Evolutionary conservation across 2,113 vertebrate genomes (phyloP), one percentile per base, ranked within the genome.

Genomic region (Chaenocephalus aceratus): DNA sequence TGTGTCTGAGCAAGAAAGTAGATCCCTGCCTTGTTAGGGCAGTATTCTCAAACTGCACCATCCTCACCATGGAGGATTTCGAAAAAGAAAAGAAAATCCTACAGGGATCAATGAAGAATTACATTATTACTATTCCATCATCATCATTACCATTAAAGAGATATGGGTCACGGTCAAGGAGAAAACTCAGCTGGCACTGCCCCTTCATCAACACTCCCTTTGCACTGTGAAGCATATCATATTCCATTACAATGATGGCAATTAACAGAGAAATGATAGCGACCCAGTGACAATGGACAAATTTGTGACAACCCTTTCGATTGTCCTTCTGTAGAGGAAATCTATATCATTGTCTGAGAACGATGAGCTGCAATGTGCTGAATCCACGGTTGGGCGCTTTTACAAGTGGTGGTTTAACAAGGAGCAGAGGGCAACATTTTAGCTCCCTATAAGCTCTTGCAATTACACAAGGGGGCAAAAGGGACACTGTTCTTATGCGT

Each of bases 301-400:
- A 93, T 91, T 92, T 92, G 90, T 91, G 90, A 94, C 92, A 92
- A 91, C 89, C 89, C 87, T 89, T 92, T 88, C 89, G 85, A 93
- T 91, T 91, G 91, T 93, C 91, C 91, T 92, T 91, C 77, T 91
- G 89, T 86, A 72, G 87, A 90, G 88, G 80, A 91, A 91, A 89
- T 93, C 90, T 91, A 90, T 93, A 91, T 91, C 86, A 91, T 83
- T 92, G 92, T 91, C 92, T 86, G 84, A 75, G 78, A 89, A 89
- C 74, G 86, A 81, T 77, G 86, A 84, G 83, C 92, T 75, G 87
- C 85, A 87, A 82, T 77, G 91, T 88, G 87, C 92, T 85, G 85
- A 84, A 79, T 85, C 77, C 88, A 93, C 69, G 91, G 92, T 90
- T 78, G 72, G 91, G 88, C 73, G 83, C 88, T 81, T 91, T 93